Percentiles rank a stretch among this genome's conserved stretches.
Conservation (phyloP, 2,888 invertebrate species). For the Acanthacorydalis orientalis region DNA sequence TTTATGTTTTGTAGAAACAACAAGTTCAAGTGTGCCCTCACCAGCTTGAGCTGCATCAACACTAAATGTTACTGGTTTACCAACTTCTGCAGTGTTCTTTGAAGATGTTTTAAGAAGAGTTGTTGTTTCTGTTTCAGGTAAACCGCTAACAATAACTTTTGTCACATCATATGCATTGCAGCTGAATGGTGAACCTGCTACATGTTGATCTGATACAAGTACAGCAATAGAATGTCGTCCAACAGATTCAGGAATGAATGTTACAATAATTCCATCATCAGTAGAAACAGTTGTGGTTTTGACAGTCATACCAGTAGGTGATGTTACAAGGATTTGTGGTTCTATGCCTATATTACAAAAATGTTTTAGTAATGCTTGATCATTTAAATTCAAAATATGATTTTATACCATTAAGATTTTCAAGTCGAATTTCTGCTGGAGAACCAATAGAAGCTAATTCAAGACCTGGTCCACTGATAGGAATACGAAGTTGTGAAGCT, state of each 20-base stretch:
- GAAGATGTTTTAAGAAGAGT: conserved; percentile 16
- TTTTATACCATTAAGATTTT: conserved; percentile 31
- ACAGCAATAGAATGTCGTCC: conserved; percentile 75
- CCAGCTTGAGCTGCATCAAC: conserved; percentile 93
- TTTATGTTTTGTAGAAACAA: conserved; percentile 77
- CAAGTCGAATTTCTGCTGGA: conserved; percentile 39
- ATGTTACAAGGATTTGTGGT: conserved; percentile 56
- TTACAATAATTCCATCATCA: conserved; percentile 55
- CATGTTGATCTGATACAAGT: conserved; percentile 65
- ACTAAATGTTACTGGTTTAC: conserved; percentile 77
- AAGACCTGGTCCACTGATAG: conserved; percentile 46
- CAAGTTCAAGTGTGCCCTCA: conserved; percentile 80
- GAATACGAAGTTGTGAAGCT: conserved; percentile 42
- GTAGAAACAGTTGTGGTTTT: conserved; percentile 50
- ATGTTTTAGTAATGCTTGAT: not conserved
- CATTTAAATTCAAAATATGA: too few species aligned
- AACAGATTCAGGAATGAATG: conserved; percentile 73
- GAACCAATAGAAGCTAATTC: conserved; percentile 52
- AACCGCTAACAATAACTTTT: conserved; percentile 53
- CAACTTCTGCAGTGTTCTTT: conserved; percentile 43
- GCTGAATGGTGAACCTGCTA: conserved; percentile 82
- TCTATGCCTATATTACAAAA: conserved; percentile 31
- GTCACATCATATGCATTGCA: conserved; percentile 90
- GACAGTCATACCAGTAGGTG: conserved; percentile 69
- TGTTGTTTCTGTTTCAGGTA: conserved; percentile 25